Percentiles rank a stretch among this genome's conserved stretches.
phyloP scores from a whole-genome alignment of 2,113 vertebrate species.

The Gambusia affinis region DNA sequence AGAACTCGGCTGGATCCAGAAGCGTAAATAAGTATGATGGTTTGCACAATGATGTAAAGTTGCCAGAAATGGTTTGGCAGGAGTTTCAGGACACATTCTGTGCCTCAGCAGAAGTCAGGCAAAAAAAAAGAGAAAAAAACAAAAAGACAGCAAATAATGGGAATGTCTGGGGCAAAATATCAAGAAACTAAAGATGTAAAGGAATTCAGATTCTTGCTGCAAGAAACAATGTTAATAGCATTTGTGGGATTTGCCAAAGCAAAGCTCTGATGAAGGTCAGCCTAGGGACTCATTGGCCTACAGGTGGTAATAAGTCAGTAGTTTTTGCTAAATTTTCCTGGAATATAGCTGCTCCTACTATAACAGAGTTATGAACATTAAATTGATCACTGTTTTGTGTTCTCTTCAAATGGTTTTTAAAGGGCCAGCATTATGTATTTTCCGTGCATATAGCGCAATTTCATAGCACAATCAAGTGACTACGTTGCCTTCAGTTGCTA shows the following conservation, averaged over 20 bases:
- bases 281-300: background rate
- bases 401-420: too few relatives aligned
- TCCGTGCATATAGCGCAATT: too few relatives aligned
- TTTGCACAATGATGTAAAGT: conserved; percentile 13
- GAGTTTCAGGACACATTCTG: conserved; percentile 12
- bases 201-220: background rate
- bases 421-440: too few relatives aligned
- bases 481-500: too few relatives aligned
- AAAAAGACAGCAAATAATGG: too few relatives aligned
- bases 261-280: conserved; percentile 1
- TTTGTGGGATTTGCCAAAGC: conserved; percentile 1
- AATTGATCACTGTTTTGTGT: background rate
- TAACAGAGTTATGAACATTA: background rate
- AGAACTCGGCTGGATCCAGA: conserved; percentile 3
- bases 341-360: background rate
- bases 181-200: conserved; percentile 12
- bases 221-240: background rate
- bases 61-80: conserved; percentile 16
- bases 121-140: too few relatives aligned
- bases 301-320: background rate
- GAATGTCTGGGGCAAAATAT: background rate
- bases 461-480: too few relatives aligned
- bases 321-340: background rate
- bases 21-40: conserved; percentile 10
- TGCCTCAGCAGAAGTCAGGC: conserved; percentile 8